Evolutionary conservation across 2,888 invertebrate genomes (phyloP), one percentile per base, ranked within the genome.

Genomic region (Neoascia interrupta): DNA sequence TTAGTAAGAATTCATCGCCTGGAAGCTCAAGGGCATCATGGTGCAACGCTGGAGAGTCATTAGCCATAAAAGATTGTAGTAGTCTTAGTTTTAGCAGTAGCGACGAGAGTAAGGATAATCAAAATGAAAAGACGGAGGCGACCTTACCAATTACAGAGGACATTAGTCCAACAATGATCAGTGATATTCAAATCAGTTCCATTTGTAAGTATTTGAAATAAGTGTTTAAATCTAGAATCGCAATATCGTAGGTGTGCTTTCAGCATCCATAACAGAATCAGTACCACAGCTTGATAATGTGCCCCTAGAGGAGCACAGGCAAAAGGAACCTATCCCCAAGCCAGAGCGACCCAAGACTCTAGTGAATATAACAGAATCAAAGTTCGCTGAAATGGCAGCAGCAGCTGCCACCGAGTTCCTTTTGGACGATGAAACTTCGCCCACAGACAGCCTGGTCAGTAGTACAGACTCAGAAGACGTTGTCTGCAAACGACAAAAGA

Each of bases 371-470:
- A 85, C 86, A 15, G 88, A 88, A 69, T 84, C 85, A 1, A 94
- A 94, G 83, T 95, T 95, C 83, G 95, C 94, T 0, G 91, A 91
- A 68, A 90, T 94, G 84, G 93, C 93, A 1, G 92, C 94, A 47
- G 92, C 93, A 11, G 93, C 93, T 76, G 91, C 92, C 13, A 93
- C 93, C 37, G 92, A 92, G 0, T 92, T 92, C 68, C 88, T 95
- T 26, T 89, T 96, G 23, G 95, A 95, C 81, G 95, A 96, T 83
- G 95, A 96, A 85, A 94, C 94, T 0, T 95, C 95, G 0, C 96
- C 96, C 10, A 94, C 94, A 0, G 95, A 95, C 83, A 95, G 95
- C 85, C 88, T 95, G 51, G 92, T 94, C 76, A 89, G 89, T 81
- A 89, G 88, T 81, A 86, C 87, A 3, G 88, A 87, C 41, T 87